Percentiles rank a stretch among this genome's conserved stretches.
Evolutionary conservation across 2,888 invertebrate genomes (phyloP).

Genomic region (Athalia circularis): DNA sequence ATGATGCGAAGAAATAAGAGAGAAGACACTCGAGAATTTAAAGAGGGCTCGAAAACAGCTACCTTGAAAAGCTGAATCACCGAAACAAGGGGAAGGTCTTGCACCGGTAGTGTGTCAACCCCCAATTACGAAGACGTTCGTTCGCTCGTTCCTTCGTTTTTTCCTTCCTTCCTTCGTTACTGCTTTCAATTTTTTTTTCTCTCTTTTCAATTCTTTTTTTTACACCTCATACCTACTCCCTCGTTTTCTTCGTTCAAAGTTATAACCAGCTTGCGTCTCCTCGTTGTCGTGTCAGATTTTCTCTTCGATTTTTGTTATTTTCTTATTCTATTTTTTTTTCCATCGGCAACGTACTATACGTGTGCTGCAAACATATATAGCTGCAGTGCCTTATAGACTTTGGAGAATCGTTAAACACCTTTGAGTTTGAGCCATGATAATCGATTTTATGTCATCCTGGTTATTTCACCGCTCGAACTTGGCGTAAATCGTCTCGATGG

Average conservation of each 20-base stretch:
- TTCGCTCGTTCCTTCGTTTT: background rate
- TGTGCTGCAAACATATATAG: too few relatives aligned
- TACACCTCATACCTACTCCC: background rate
- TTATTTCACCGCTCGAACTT: too few relatives aligned
- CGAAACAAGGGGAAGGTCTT: constrained; percentile 22
- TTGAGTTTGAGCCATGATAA: too few relatives aligned
- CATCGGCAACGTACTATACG: too few relatives aligned
- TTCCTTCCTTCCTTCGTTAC: background rate
- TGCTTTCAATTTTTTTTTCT: background rate
- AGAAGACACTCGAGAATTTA: background rate
- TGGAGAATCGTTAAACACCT: too few relatives aligned
- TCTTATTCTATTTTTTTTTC: too few relatives aligned
- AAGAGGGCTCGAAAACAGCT: background rate
- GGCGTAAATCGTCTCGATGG: too few relatives aligned
- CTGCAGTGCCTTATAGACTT: too few relatives aligned
- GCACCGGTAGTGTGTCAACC: constrained; percentile 11
- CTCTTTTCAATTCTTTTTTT: too few relatives aligned
- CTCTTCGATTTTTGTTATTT: too few relatives aligned
- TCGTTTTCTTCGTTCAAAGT: background rate
- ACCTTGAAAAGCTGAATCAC: constrained; percentile 8
- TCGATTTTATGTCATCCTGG: too few relatives aligned
- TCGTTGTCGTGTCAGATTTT: too few relatives aligned
- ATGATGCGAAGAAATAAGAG: background rate
- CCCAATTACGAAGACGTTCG: constrained; percentile 28
- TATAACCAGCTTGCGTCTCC: background rate